Base-by-base conservation (phyloP, 2,888 invertebrate species). In the Scaptomyza parva region DNA sequence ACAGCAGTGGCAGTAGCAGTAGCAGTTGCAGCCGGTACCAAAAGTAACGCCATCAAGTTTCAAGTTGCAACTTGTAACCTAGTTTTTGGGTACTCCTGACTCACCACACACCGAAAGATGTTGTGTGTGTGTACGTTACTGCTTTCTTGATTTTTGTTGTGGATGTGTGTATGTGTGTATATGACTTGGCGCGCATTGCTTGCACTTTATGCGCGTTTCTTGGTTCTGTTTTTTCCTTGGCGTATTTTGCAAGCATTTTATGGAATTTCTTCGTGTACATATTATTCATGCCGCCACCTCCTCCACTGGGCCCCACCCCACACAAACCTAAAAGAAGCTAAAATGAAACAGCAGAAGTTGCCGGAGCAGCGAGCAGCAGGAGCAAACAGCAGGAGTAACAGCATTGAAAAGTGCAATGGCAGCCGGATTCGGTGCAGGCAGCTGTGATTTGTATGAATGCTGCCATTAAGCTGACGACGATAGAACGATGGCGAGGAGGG, bases 361-460 rank as follows among this genome's bases (percentile, higher is more conserved):
- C 47, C 41, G 35, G 35, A 55, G 47, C 50, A 44, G 47, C 37
- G 12, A 30, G 54, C 51, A 59, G 48, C 50, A 51, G n/a, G n/a
- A n/a, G 44, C 53, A 59, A 37, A 3, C 41, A 40, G 53, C 55
- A 43, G 41, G 20, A 58, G 35, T 43, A 33, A 20, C 43, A 44
- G 26, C 54, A 61, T 44, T 53, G 69, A 86, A 83, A 82, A 82
- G 86, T 84, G 82, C 82, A 83, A 59, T 70, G 54, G 58, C 70
- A 72, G 77, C 55, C 26, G 59, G 58, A 62, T 63, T 60, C 71
- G 71, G 60, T 60, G 40, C 50, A 53, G 67, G 68, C 60, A 65
- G 66, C 76, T 60, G 67, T 70, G 84, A 83, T 82, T 85, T 82
- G 71, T 78, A 80, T 83, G 81, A 86, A 83, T 78, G 76, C 73